phyloP scores from a whole-genome alignment of 1,140 invertebrate species.

The Pissodes strobi region DNA sequence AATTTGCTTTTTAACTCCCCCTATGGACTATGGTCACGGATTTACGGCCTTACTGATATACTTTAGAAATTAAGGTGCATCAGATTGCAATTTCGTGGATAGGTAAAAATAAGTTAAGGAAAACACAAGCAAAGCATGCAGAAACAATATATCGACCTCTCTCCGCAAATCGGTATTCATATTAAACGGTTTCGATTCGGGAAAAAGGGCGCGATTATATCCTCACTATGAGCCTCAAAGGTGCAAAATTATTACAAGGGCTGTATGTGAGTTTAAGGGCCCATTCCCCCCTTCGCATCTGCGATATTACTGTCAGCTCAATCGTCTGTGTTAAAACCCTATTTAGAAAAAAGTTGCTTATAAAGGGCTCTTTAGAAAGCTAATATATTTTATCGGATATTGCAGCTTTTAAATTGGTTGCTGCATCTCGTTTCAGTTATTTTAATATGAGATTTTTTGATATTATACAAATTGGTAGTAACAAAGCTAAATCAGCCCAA shows the following conservation, averaged over 20 bases:
- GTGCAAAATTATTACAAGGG: constrained; percentile 52
- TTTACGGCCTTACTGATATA: no score
- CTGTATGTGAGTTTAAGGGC: constrained; percentile 36
- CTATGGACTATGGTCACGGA: no score
- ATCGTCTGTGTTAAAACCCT: constrained; percentile 36
- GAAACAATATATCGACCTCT: constrained; percentile 16
- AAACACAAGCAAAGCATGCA: no score
- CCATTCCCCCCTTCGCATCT: constrained; percentile 21
- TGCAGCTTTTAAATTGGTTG: constrained; percentile 21
- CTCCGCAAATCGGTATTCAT: constrained; percentile 37
- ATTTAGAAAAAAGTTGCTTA: constrained; percentile 37
- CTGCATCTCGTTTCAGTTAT: not conserved
- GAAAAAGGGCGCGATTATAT: constrained; percentile 31
- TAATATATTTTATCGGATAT: constrained; percentile 21
- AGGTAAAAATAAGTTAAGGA: no score
- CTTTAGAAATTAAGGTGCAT: no score
- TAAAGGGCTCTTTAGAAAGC: constrained; percentile 23
- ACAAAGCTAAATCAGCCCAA: no score
- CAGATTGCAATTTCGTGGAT: no score
- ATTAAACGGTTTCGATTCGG: constrained; percentile 35
- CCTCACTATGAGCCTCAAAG: constrained; percentile 41
- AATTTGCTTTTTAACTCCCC: no score
- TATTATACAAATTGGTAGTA: no score
- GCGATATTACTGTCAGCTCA: constrained; percentile 33
- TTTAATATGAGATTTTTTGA: no score